These are phyloP conservation scores for Tringa solitaria DNA, from an alignment of 2,113 vertebrate species.

Conservation along the genomic window DNA sequence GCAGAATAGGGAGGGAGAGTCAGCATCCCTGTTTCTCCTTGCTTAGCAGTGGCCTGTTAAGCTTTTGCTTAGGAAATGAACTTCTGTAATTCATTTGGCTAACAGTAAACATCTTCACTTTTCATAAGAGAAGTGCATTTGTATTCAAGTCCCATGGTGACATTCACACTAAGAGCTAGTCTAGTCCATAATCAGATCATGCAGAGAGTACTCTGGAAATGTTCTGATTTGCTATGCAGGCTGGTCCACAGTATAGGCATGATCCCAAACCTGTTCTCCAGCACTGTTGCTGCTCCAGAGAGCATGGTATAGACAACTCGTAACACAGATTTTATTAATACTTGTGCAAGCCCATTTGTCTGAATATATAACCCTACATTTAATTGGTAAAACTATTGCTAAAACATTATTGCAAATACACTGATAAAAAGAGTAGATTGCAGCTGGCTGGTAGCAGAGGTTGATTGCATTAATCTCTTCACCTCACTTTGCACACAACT, in stretches of 20 bases:
- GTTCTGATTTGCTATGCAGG: not conserved
- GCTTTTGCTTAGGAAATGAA: not conserved
- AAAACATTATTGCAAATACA: not conserved
- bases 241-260: not conserved
- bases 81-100: not conserved
- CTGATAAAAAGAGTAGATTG: not conserved
- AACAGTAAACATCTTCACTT: not conserved
- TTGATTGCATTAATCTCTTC: not conserved
- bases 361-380: not conserved
- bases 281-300: not conserved
- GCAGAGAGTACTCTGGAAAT: not conserved
- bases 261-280: not conserved
- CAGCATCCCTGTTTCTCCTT: not conserved
- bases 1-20: not conserved
- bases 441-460: not conserved
- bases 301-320: not conserved
- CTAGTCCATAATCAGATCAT: not conserved
- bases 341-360: not conserved
- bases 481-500: not conserved
- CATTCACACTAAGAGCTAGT: not conserved
- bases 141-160: not conserved
- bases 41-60: not conserved
- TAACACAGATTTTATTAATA: not conserved
- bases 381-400: not conserved
- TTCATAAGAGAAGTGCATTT: not conserved